Evolutionary conservation across 2,113 vertebrate genomes (phyloP).

Genomic region (Onychostruthus taczanowskii): DNA sequence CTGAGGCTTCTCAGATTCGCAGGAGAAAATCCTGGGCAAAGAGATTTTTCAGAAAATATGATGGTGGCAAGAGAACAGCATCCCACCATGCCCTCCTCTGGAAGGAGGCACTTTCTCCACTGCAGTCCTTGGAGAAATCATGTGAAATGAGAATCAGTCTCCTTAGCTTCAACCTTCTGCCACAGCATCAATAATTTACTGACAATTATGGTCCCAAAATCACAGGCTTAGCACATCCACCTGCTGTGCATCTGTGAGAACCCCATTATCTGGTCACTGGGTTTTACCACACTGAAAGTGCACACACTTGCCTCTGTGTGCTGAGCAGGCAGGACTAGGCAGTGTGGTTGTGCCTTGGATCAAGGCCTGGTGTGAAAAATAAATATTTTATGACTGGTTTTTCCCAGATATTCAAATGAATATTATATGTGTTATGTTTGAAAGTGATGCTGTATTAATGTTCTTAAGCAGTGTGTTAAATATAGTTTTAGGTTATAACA

Average conservation of each 20-base stretch:
- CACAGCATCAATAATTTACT: background rate
- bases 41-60: too few species aligned
- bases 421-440: too few species aligned
- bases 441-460: too few species aligned
- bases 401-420: too few species aligned
- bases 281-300: accelerated
- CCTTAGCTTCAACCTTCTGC: background rate
- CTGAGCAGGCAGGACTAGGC: background rate
- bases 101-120: background rate
- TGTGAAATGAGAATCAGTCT: background rate
- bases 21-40: too few species aligned
- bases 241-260: background rate
- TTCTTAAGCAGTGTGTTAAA: too few species aligned
- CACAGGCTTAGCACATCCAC: background rate
- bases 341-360: background rate
- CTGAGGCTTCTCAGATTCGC: too few species aligned
- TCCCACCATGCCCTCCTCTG: background rate
- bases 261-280: background rate
- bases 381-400: too few species aligned
- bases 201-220: background rate
- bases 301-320: background rate
- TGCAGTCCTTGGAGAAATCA: background rate
- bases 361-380: background rate
- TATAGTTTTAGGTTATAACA: too few species aligned
- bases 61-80: background rate